Percentiles rank a stretch among this genome's conserved stretches.
phyloP scores from a whole-genome alignment of 2,113 vertebrate genomes.

The Ailurus styani region DNA sequence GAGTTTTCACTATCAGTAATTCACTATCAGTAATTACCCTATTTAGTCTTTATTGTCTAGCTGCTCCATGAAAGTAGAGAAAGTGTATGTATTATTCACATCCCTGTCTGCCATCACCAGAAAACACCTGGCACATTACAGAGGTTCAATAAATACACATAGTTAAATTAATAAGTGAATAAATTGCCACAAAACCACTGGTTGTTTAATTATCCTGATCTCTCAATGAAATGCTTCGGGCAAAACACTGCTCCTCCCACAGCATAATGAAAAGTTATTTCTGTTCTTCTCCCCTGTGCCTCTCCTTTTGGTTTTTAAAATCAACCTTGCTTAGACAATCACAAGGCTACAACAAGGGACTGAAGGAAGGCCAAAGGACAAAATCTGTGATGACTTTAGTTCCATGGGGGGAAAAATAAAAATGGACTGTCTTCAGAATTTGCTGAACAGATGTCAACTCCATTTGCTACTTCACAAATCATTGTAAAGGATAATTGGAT shows the following conservation, averaged over 20 bases:
- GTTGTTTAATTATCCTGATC: background rate
- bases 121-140: background rate
- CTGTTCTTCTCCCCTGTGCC: background rate
- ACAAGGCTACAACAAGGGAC: background rate
- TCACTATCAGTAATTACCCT: background rate
- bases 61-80: background rate
- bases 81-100: background rate
- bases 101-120: background rate
- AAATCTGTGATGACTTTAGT: conserved; percentile 23
- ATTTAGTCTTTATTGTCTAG: background rate
- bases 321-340: conserved; percentile 23
- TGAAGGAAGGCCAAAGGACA: conserved; percentile 32
- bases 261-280: background rate
- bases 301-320: background rate
- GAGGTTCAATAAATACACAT: background rate
- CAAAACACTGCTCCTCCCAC: background rate
- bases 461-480: conserved; percentile 64
- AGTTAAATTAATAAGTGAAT: background rate
- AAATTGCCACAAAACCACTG: background rate
- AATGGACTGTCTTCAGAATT: conserved; percentile 39
- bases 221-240: background rate
- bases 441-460: conserved; percentile 53
- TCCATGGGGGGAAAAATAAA: conserved; percentile 25
- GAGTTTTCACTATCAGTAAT: background rate
- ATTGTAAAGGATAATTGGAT: conserved; percentile 55